phyloP scores from a whole-genome alignment of 2,113 vertebrate genomes.

The Astatoreochromis straeleni region DNA sequence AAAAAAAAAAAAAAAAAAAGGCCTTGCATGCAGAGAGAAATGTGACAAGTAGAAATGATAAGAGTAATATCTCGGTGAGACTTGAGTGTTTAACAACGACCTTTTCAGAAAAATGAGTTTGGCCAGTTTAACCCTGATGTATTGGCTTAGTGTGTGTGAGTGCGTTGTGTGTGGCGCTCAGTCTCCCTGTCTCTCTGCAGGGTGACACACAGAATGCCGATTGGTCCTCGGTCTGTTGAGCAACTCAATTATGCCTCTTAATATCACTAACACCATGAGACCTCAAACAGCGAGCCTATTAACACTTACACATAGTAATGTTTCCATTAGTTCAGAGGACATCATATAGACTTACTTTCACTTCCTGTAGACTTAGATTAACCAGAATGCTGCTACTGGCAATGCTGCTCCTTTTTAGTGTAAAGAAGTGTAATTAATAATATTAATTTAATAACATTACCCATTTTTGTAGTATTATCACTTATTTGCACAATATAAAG shows the following conservation, averaged over 20 bases:
- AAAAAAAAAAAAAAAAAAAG: not conserved
- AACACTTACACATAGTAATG: not conserved
- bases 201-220: constrained; percentile 21
- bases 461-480: not conserved
- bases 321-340: not conserved
- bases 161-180: not conserved
- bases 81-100: constrained; percentile 14
- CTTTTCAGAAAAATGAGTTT: constrained; percentile 13
- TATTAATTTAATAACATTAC: not conserved
- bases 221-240: constrained; percentile 53
- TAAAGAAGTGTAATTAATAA: not conserved
- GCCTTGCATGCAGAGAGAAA: not conserved
- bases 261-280: constrained; percentile 49
- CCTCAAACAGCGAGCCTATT: constrained; percentile 34
- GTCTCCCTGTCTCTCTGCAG: constrained; percentile 1
- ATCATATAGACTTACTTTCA: not conserved
- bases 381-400: not conserved
- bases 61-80: not conserved
- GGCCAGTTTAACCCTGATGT: constrained; percentile 17
- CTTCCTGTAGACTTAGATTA: not conserved
- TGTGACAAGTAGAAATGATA: not conserved
- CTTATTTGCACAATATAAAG: not conserved
- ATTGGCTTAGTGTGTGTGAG: not conserved
- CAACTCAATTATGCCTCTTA: constrained; percentile 61
- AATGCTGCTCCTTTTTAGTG: not conserved